Base-by-base conservation (phyloP, 2,888 invertebrate genomes). In the Helobdella robusta region DNA sequence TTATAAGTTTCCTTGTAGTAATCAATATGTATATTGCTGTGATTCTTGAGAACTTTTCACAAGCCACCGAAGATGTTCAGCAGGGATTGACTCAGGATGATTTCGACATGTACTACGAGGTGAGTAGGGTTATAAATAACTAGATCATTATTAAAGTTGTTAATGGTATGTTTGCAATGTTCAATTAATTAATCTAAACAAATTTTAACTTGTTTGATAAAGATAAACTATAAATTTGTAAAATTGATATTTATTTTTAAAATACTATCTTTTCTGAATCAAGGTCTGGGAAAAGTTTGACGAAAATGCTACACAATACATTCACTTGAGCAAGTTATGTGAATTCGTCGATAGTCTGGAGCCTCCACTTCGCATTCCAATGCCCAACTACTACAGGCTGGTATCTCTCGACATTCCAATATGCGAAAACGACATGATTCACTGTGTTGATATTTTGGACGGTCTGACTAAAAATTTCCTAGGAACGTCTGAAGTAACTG, bases 21-120 rank as follows among this genome's bases (percentile, higher is more conserved):
- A 94, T 95, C 83, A 97, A 97, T 86, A 95, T 97, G 95, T 95
- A 95, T 85, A 97, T 97, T 83, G 95, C 95, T 78, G 95, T 97
- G 81, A 97, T 97, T 81, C 86, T 97, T 83, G 95, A 95, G 83
- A 97, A 97, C 82, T 97, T 95, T 83, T 93, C 92, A 73, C 92
- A 91, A 75, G 97, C 95, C 71, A 95, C 94, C 69, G 95, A 97
- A 82, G 95, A 97, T 81, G 95, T 97, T 70, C 81, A 82, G 72
- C 81, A 81, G 71, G 82, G 79, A 1, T 85, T 95, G 70, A 95
- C 95, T 66, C 94, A 94, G 80, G 95, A 97, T 82, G 97, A 97
- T 82, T 95, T 95, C 83, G 95, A 97, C 69, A 94, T 95, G 93
- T 97, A 94, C 83, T 97, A 97, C 81, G 95, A 95, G 83, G 62